phyloP scores from a whole-genome alignment of 2,888 invertebrate species.

The Pandemis cinnamomeana region DNA sequence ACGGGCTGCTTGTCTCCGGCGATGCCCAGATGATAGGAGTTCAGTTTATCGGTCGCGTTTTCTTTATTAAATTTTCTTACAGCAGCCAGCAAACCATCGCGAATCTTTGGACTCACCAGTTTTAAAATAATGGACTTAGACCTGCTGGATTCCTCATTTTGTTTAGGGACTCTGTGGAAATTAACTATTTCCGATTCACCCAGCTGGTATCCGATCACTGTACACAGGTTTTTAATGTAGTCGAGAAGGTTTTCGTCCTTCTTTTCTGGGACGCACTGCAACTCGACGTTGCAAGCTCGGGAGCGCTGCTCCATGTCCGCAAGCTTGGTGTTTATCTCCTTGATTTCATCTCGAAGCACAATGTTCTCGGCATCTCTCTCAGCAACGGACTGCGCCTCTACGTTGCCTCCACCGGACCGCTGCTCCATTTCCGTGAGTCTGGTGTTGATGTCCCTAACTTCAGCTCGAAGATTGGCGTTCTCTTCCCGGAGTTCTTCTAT shows the following conservation, averaged over 20 bases:
- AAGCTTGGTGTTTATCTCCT: not conserved
- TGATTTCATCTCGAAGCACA: not conserved
- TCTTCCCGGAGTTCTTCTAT: not conserved
- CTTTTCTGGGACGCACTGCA: constrained; percentile 6
- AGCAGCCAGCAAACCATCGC: constrained; percentile 22
- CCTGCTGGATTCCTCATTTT: not conserved
- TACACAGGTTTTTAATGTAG: not conserved
- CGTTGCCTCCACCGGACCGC: too few species aligned
- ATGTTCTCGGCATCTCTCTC: too few species aligned
- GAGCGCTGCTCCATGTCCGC: constrained; percentile 2
- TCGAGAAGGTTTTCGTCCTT: not conserved
- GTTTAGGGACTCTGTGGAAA: not conserved
- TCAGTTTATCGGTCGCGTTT: constrained; percentile 19
- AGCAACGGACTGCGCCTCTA: too few species aligned
- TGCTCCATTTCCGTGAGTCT: too few species aligned
- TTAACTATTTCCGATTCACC: not conserved
- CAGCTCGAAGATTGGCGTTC: not conserved
- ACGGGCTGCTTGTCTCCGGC: constrained; percentile 7
- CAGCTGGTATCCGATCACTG: not conserved
- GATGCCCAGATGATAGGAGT: constrained; percentile 14
- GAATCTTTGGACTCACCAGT: constrained; percentile 3
- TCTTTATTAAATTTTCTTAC: constrained; percentile 12
- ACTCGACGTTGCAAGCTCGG: constrained; percentile 1
- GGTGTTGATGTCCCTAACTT: not conserved
- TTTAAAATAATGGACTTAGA: constrained; percentile 5